These are phyloP conservation scores for Calephelis perditalis DNA, from an alignment of 2,888 invertebrate species.

Conservation along the genomic window DNA sequence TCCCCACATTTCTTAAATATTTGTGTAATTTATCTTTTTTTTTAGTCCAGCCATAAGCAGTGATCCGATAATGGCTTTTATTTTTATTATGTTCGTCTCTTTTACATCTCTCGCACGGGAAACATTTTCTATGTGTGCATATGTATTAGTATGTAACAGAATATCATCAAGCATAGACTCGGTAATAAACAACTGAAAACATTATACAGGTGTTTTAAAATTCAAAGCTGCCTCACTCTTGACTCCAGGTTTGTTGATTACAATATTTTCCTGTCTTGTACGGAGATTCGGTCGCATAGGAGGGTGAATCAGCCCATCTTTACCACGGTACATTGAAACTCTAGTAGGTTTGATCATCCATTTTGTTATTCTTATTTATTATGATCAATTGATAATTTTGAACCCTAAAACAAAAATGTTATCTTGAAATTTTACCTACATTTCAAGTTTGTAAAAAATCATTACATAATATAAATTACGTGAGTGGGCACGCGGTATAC, in stretches of 20 bases:
- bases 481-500: conserved; percentile 17
- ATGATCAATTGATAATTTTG: too few relatives aligned
- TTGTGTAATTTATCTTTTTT: conserved; percentile 21
- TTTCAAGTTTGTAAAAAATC: conserved; percentile 8
- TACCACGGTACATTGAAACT: background rate
- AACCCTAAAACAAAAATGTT: too few relatives aligned
- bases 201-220: too few relatives aligned
- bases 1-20: conserved; percentile 13
- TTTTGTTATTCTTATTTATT: too few relatives aligned
- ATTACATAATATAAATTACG: conserved; percentile 10
- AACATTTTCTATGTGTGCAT: conserved; percentile 9
- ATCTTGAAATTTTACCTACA: background rate
- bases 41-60: conserved; percentile 21
- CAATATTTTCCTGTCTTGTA: conserved; percentile 18
- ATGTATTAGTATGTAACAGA: conserved; percentile 16
- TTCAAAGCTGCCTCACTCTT: conserved; percentile 17
- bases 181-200: too few relatives aligned
- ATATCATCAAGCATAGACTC: background rate
- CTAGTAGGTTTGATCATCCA: too few relatives aligned
- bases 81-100: conserved; percentile 19
- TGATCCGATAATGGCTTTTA: conserved; percentile 20
- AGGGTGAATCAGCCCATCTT: background rate
- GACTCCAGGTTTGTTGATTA: conserved; percentile 16
- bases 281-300: too few relatives aligned
- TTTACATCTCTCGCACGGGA: conserved; percentile 21